phyloP scores from a whole-genome alignment of 2,113 vertebrate species.

The Rhagologus leucostigma region DNA sequence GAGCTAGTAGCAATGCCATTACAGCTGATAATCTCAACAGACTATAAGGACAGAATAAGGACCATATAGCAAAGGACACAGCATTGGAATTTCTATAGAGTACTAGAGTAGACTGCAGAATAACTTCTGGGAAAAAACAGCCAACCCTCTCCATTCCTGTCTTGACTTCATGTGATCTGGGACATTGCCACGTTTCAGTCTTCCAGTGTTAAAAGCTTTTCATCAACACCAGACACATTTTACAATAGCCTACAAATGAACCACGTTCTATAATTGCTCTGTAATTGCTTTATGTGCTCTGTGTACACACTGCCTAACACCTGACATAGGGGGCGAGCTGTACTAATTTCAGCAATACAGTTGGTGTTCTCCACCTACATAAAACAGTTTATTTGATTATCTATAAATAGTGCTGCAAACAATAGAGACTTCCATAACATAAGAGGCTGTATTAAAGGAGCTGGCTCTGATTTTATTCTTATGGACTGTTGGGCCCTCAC shows the following conservation, averaged over 20 bases:
- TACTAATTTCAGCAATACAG: not conserved
- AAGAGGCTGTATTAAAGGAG: not conserved
- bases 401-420: not conserved
- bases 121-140: not conserved
- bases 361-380: not conserved
- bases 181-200: not conserved
- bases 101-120: not conserved
- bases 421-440: not conserved
- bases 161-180: not conserved
- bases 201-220: not conserved
- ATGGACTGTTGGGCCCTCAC: not conserved
- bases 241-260: not conserved
- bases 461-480: not conserved
- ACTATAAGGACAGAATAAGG: not conserved
- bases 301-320: not conserved
- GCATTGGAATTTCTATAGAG: not conserved
- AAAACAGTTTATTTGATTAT: not conserved
- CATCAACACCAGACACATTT: not conserved
- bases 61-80: not conserved
- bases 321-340: not conserved
- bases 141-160: not conserved
- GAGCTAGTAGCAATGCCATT: not conserved
- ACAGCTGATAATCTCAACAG: not conserved
- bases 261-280: not conserved
- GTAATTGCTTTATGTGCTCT: not conserved